A percentile compares a stretch with the other conserved stretches of the same genome.
Evolutionary conservation across 2,113 vertebrate genomes (phyloP).

Genomic region (Sylvia atricapilla): DNA sequence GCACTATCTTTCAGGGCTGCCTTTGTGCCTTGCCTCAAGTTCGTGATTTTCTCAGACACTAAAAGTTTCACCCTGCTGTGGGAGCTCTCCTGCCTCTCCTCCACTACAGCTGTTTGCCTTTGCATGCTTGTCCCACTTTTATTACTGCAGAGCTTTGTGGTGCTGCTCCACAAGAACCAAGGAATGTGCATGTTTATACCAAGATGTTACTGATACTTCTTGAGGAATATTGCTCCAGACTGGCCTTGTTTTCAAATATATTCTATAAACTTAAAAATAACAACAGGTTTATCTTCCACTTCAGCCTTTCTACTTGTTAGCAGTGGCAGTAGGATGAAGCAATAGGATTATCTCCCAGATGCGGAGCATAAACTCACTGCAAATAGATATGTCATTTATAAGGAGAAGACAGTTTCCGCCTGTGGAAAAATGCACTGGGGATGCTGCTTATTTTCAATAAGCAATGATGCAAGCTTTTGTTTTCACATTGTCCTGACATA

Average conservation of each 20-base stretch:
- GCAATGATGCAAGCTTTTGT: background rate
- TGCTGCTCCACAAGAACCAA: background rate
- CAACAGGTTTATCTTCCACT: background rate
- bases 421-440: background rate
- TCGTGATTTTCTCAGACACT: background rate
- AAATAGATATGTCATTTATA: background rate
- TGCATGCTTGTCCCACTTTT: rapidly evolving
- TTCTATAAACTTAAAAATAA: background rate
- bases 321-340: background rate
- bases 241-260: background rate
- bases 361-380: background rate
- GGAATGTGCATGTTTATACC: background rate
- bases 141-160: background rate
- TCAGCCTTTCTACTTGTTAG: background rate
- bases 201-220: background rate
- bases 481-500: background rate
- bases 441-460: background rate
- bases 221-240: background rate
- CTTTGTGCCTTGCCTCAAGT: background rate
- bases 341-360: background rate
- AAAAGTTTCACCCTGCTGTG: background rate
- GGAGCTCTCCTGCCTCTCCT: background rate
- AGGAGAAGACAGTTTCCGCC: background rate
- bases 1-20: background rate
- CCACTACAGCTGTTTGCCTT: too few relatives aligned